Evolutionary conservation across 2,888 invertebrate species (phyloP).

Genomic region (Nephrotoma flavescens): DNA sequence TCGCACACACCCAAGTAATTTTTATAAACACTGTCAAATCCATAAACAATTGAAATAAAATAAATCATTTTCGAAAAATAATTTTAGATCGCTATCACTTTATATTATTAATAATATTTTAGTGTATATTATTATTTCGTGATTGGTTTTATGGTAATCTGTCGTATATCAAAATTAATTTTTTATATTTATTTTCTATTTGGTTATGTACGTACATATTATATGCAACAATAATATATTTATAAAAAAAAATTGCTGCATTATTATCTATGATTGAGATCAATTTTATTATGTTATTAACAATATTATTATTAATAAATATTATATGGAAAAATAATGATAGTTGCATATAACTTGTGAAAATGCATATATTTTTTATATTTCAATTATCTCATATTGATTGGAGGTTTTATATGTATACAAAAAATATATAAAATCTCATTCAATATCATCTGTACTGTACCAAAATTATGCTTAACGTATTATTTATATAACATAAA

Average conservation of each 20-base stretch:
- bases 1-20: no score
- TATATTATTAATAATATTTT: neutral
- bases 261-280: slow-evolving; percentile 6
- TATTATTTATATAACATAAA: neutral
- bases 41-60: neutral
- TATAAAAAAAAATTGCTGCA: neutral
- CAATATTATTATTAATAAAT: neutral
- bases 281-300: neutral
- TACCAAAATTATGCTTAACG: neutral
- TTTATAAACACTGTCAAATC: no score
- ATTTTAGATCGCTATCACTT: neutral
- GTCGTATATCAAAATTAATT: neutral
- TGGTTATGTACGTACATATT: neutral
- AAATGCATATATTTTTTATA: neutral
- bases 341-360: neutral
- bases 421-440: neutral
- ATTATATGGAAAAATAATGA: neutral
- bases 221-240: neutral
- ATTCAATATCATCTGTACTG: neutral
- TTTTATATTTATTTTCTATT: neutral
- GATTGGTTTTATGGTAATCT: neutral
- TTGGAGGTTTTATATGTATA: neutral
- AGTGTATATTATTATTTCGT: neutral
- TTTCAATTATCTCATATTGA: neutral
- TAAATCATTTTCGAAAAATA: neutral